These are phyloP conservation scores for Ochotona curzoniae DNA, from an alignment of 2,113 vertebrate species.

Conservation along the genomic window DNA sequence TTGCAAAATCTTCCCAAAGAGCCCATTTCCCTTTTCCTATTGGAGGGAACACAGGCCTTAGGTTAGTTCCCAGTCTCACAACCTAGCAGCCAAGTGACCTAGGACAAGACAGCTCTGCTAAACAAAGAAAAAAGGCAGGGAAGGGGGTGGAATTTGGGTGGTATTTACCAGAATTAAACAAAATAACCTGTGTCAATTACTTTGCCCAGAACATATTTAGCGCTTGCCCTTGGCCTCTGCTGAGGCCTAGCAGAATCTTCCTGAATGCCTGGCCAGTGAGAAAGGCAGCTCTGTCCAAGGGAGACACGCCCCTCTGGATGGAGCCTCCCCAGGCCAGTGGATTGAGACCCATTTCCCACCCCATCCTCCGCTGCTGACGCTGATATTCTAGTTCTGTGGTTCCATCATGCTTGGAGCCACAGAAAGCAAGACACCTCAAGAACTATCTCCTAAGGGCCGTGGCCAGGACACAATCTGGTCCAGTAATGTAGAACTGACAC, in stretches of 20 bases:
- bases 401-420: background rate
- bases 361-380: too few relatives aligned
- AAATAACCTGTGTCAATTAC: background rate
- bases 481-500: background rate
- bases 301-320: background rate
- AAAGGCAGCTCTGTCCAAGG: background rate
- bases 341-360: too few relatives aligned
- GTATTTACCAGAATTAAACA: background rate
- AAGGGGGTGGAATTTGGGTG: background rate
- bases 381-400: background rate
- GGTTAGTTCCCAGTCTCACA: background rate
- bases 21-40: background rate
- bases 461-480: background rate
- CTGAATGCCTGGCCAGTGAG: background rate
- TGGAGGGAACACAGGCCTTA: background rate
- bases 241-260: background rate
- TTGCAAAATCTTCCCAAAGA: background rate
- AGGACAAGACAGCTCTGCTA: background rate
- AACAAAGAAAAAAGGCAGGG: too few relatives aligned
- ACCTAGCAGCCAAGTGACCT: background rate
- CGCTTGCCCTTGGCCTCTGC: background rate
- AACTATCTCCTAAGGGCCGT: background rate
- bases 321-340: background rate
- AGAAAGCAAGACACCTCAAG: background rate
- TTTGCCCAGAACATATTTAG: background rate